Conservation (phyloP, 1,140 invertebrate genomes). For the Onthophagus taurus region DNA sequence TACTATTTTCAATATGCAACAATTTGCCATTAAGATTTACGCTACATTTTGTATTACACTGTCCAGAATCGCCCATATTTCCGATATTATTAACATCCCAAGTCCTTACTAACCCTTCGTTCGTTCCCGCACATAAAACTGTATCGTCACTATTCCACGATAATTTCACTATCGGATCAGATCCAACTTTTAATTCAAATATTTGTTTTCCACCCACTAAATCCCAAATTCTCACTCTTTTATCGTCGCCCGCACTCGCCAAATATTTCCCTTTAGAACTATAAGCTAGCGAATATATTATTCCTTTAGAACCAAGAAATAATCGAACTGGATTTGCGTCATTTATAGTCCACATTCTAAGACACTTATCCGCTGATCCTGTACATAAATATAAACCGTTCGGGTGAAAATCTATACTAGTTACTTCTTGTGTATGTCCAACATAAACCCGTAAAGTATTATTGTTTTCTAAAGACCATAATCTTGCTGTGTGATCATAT, state of each 20-base stretch:
- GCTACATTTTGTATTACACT: conserved; percentile 14
- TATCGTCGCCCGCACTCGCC: conserved; percentile 60
- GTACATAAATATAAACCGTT: conserved; percentile 59
- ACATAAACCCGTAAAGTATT: conserved; percentile 71
- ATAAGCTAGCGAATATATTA: conserved; percentile 54
- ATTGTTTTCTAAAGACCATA: conserved; percentile 76
- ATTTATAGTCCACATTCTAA: conserved; percentile 56
- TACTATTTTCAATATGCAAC: conserved; percentile 25
- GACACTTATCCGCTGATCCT: conserved; percentile 56
- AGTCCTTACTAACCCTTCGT: conserved; percentile 48
- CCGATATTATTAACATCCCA: conserved; percentile 42
- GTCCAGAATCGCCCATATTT: conserved; percentile 16
- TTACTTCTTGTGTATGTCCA: conserved; percentile 75
- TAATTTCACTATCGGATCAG: conserved; percentile 50
- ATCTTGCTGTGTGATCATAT: conserved; percentile 70
- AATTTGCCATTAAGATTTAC: conserved; percentile 19
- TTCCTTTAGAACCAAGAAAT: conserved; percentile 50
- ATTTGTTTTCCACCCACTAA: conserved; percentile 49
- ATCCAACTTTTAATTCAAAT: conserved; percentile 51
- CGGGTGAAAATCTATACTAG: conserved; percentile 65
- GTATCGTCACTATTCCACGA: conserved; percentile 52
- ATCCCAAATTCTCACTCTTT: conserved; percentile 59
- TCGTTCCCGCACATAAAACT: conserved; percentile 50
- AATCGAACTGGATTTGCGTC: conserved; percentile 51
- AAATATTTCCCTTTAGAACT: conserved; percentile 61